These are phyloP conservation scores for Hoplodrina blanda DNA, from an alignment of 2,888 invertebrate genomes.

Conservation along the genomic window DNA sequence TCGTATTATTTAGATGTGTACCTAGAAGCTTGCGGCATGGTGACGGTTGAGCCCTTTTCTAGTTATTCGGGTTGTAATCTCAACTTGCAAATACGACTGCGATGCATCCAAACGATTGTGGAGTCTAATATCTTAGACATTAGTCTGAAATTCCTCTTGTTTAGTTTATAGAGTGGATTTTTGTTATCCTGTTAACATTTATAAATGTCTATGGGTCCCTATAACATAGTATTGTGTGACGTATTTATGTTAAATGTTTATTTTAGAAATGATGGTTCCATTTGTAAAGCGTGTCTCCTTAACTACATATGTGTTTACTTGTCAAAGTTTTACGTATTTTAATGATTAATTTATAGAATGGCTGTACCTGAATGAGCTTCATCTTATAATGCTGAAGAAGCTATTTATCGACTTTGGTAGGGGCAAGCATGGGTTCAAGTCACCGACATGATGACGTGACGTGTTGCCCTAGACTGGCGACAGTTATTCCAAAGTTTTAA, in stretches of 20 bases:
- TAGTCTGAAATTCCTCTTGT: conserved; percentile 52
- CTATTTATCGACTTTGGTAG: neutral
- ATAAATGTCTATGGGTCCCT: conserved; percentile 25
- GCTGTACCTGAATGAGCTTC: conserved; percentile 33
- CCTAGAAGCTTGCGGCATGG: conserved; percentile 87
- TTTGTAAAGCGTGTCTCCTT: conserved; percentile 33
- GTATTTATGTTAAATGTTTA: conserved; percentile 40
- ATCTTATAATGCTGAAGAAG: neutral
- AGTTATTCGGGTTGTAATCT: conserved; percentile 56
- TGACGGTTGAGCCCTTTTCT: conserved; percentile 77
- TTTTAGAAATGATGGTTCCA: conserved; percentile 19
- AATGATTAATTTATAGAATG: conserved; percentile 3
- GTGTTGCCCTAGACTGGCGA: no score
- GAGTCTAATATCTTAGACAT: conserved; percentile 58
- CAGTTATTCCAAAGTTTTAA: no score
- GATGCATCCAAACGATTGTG: conserved; percentile 77
- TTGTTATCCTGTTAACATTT: conserved; percentile 58
- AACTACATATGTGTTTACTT: conserved; percentile 18
- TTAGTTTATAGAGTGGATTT: conserved; percentile 71
- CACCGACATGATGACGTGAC: no score
- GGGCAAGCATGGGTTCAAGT: no score
- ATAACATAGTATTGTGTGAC: conserved; percentile 43
- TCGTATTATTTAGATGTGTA: conserved; percentile 71
- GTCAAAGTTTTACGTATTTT: conserved; percentile 11
- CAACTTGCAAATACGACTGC: conserved; percentile 64